phyloP scores from a whole-genome alignment of 2,888 invertebrate genomes.

The Hyppa rectilinea region DNA sequence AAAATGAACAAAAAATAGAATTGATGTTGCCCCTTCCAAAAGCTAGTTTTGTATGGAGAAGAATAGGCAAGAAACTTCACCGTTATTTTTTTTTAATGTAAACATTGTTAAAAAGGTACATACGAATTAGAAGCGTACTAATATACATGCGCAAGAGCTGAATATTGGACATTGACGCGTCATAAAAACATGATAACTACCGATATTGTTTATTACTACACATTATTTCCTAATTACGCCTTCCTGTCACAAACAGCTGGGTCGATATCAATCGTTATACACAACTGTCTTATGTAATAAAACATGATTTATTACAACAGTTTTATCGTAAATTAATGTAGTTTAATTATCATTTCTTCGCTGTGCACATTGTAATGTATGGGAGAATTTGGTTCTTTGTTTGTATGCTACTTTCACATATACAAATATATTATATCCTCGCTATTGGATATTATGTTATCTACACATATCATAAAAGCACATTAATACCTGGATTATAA shows the following conservation, averaged over 20 bases:
- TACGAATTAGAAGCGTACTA: neutral
- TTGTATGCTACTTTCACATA: neutral
- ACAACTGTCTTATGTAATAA: conserved; percentile 53
- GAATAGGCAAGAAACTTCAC: no score
- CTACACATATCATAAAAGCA: neutral
- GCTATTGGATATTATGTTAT: neutral
- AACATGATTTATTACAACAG: conserved; percentile 21
- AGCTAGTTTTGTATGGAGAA: no score
- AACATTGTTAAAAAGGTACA: no score
- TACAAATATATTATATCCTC: neutral
- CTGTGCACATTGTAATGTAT: neutral
- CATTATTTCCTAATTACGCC: conserved; percentile 52
- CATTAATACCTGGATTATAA: neutral
- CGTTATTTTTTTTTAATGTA: no score
- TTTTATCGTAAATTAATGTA: conserved; percentile 25
- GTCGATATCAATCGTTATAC: conserved; percentile 51
- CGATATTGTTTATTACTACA: conserved; percentile 52
- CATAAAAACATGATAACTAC: conserved; percentile 43
- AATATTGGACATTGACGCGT: conserved; percentile 43
- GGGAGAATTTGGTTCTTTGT: neutral
- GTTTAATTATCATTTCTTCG: conserved; percentile 20
- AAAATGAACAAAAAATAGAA: no score
- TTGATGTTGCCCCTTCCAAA: no score
- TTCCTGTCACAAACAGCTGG: conserved; percentile 62
- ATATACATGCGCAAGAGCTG: neutral